Evolutionary conservation across 2,113 vertebrate species (phyloP).

Genomic region (Platichthys stellatus): DNA sequence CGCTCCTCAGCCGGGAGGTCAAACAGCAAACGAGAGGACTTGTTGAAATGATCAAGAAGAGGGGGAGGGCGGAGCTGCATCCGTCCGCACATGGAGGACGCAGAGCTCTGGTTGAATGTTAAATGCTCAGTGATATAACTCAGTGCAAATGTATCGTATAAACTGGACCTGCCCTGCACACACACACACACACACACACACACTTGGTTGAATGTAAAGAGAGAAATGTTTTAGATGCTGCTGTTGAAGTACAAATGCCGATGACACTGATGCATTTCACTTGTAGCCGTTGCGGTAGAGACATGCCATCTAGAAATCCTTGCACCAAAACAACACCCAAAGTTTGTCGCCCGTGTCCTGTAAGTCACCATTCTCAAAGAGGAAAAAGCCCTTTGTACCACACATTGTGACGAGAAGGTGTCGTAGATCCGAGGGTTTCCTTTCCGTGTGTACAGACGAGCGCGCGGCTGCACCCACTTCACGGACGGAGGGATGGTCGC

Average conservation of each 20-base stretch:
- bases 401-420: conserved; percentile 24
- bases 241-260: conserved; percentile 66
- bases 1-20: conserved; percentile 40
- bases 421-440: conserved; percentile 31
- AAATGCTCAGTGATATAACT: conserved; percentile 58
- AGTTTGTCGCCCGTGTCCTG: conserved; percentile 58
- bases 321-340: conserved; percentile 63
- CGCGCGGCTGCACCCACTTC: conserved; percentile 29
- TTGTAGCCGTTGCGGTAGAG: conserved; percentile 54
- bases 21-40: conserved; percentile 37
- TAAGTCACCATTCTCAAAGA: conserved; percentile 55
- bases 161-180: conserved; percentile 66
- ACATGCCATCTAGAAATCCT: conserved; percentile 61
- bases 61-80: conserved; percentile 18
- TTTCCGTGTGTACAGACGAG: conserved; percentile 40
- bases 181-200: conserved; percentile 24
- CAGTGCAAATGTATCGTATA: conserved; percentile 58
- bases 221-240: conserved; percentile 70
- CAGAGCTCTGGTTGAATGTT: conserved; percentile 71
- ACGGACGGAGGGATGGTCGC: conserved; percentile 32
- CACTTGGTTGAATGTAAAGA: conserved; percentile 78
- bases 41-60: conserved; percentile 33
- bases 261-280: conserved; percentile 65
- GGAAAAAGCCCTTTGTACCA: conserved; percentile 37
- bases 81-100: conserved; percentile 18